A percentile compares a stretch with the other conserved stretches of the same genome.
phyloP scores from a whole-genome alignment of 1,140 invertebrate genomes.

The Drosophila lini region DNA sequence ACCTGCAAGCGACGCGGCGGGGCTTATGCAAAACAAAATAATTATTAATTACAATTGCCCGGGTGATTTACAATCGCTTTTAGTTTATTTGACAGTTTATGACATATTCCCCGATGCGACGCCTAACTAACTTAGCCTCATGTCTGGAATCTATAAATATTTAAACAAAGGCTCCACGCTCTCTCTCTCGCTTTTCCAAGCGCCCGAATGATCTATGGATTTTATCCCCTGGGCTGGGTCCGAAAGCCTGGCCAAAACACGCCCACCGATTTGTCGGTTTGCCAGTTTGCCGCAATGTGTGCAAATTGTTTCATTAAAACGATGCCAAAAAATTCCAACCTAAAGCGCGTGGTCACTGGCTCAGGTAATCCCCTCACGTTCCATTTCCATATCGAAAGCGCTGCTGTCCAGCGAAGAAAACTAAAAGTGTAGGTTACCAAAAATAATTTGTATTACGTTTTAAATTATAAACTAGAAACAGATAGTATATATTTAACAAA shows the following conservation, averaged over 20 bases:
- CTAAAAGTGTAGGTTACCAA: constrained; percentile 4
- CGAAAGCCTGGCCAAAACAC: constrained; percentile 10
- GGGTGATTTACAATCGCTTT: constrained; percentile 59
- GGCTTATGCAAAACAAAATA: constrained; percentile 58
- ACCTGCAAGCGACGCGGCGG: not conserved
- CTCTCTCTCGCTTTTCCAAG: constrained; percentile 7
- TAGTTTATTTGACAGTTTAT: constrained; percentile 64
- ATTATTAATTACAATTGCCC: constrained; percentile 66
- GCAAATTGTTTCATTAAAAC: constrained; percentile 73
- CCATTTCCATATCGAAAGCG: constrained; percentile 13
- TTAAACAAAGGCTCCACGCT: not conserved
- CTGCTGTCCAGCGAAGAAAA: constrained; percentile 11
- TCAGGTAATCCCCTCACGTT: constrained; percentile 36
- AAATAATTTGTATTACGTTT: not conserved
- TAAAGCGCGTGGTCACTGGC: constrained; percentile 49
- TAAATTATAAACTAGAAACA: not conserved
- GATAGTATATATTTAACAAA: too few species aligned
- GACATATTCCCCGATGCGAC: constrained; percentile 38
- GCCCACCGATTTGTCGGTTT: constrained; percentile 28
- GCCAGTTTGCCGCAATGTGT: constrained; percentile 50
- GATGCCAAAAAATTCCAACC: constrained; percentile 44
- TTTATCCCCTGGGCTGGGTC: constrained; percentile 4
- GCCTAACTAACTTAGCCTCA: constrained; percentile 34
- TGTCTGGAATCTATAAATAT: constrained; percentile 34
- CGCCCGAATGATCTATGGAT: constrained; percentile 28